phyloP scores from a whole-genome alignment of 2,888 invertebrate genomes.

The Empis stercorea region DNA sequence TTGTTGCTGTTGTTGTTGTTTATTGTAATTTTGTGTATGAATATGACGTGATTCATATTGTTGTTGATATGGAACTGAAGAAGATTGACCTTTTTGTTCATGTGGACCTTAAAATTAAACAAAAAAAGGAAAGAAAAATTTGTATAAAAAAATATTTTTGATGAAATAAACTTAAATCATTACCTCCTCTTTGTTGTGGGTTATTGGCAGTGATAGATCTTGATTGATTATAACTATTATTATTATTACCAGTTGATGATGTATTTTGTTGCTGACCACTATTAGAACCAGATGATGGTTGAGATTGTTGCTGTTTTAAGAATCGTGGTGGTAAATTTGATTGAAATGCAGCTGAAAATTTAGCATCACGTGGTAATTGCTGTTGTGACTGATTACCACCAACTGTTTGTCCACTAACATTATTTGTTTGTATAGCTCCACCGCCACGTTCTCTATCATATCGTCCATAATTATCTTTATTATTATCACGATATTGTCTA shows the following conservation, averaged over 20 bases:
- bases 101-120: neutral
- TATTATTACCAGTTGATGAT: conserved; percentile 13
- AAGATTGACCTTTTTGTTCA: neutral
- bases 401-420: conserved; percentile 21
- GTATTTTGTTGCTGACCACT: conserved; percentile 12
- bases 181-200: conserved; percentile 11
- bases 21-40: conserved; percentile 14
- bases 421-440: conserved; percentile 7
- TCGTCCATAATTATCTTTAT: conserved; percentile 15
- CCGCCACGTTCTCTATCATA: conserved; percentile 15
- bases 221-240: conserved; percentile 5
- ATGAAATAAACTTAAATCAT: neutral
- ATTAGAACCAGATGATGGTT: conserved; percentile 14
- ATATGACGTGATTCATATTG: conserved; percentile 24
- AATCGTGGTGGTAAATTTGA: conserved; percentile 77
- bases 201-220: conserved; percentile 20
- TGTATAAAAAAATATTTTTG: no score
- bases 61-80: conserved; percentile 8
- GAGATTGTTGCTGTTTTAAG: conserved; percentile 53
- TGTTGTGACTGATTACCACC: conserved; percentile 14
- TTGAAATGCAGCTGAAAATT: conserved; percentile 63
- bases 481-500: conserved; percentile 9
- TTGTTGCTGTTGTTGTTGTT: conserved; percentile 12
- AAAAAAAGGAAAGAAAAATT: no score
- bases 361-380: conserved; percentile 17